Evolutionary conservation across 2,113 vertebrate genomes (phyloP).

Genomic region (Motacilla tschutschensis): DNA sequence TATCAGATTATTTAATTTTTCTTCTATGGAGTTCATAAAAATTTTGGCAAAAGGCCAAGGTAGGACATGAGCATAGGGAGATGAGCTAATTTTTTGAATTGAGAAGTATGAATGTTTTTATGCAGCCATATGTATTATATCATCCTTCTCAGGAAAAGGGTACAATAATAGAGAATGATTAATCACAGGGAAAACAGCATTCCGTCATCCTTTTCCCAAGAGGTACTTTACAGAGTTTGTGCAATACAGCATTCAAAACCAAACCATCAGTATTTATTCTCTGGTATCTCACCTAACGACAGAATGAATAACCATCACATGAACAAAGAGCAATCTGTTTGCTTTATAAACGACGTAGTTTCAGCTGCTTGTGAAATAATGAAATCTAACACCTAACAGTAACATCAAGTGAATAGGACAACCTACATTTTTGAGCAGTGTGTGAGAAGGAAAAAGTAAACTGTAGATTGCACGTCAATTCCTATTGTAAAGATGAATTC

Average conservation of each 20-base stretch:
- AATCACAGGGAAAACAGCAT: background rate
- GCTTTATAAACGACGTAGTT: background rate
- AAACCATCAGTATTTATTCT: constrained; percentile 7
- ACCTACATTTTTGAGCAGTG: background rate
- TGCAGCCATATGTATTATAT: background rate
- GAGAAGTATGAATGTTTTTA: background rate
- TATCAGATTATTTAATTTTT: background rate
- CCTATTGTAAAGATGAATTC: background rate
- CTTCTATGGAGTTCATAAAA: background rate
- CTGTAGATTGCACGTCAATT: background rate
- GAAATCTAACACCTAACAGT: background rate
- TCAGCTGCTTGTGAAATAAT: background rate
- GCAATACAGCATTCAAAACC: background rate
- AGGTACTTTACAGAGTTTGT: background rate
- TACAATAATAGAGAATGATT: background rate
- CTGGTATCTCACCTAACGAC: background rate
- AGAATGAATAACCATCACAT: constrained; percentile 21
- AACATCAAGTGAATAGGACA: background rate
- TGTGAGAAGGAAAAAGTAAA: background rate
- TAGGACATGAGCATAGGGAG: background rate
- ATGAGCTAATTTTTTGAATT: background rate
- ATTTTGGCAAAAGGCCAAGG: background rate
- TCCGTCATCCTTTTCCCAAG: background rate
- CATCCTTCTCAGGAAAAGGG: background rate
- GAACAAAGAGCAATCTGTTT: constrained; percentile 36